These are phyloP conservation scores for Mesitornis unicolor DNA, from an alignment of 2,113 vertebrate species.

Conservation along the genomic window DNA sequence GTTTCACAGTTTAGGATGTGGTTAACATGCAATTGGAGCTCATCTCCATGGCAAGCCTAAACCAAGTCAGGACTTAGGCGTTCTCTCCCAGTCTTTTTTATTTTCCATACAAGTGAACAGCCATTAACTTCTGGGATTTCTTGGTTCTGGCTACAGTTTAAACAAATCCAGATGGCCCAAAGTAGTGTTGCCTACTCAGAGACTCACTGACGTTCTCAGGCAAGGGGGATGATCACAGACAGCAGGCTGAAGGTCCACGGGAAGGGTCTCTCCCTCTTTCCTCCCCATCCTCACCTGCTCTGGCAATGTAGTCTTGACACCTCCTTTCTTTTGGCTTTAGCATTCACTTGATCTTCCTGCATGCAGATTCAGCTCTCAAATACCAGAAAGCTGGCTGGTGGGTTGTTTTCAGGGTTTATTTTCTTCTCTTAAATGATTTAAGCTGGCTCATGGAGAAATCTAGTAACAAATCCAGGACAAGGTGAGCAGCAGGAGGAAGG, in stretches of 20 bases:
- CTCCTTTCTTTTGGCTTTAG: not conserved
- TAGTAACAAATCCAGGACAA: not conserved
- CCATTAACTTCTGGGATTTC: not conserved
- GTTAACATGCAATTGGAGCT: not conserved
- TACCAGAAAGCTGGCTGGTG: not conserved
- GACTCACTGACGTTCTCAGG: not conserved
- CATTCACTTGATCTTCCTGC: not conserved
- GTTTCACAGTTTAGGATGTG: not conserved
- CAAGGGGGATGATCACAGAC: not conserved
- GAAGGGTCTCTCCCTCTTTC: not conserved
- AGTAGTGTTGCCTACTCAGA: not conserved
- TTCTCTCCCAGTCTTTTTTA: not conserved
- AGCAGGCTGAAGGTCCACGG: not conserved
- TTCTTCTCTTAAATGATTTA: not conserved
- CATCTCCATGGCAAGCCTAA: not conserved
- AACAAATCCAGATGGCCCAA: not conserved
- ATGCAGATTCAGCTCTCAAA: not conserved
- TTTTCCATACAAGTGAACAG: not conserved
- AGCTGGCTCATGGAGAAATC: not conserved
- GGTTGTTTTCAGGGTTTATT: not conserved
- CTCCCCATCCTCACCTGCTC: fast-evolving
- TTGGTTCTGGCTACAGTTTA: not conserved
- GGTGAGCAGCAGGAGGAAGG: not conserved
- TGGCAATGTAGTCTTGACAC: not conserved
- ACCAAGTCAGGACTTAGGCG: not conserved